phyloP scores from a whole-genome alignment of 2,797 vertebrate species.

The Sus cebifrons region DNA sequence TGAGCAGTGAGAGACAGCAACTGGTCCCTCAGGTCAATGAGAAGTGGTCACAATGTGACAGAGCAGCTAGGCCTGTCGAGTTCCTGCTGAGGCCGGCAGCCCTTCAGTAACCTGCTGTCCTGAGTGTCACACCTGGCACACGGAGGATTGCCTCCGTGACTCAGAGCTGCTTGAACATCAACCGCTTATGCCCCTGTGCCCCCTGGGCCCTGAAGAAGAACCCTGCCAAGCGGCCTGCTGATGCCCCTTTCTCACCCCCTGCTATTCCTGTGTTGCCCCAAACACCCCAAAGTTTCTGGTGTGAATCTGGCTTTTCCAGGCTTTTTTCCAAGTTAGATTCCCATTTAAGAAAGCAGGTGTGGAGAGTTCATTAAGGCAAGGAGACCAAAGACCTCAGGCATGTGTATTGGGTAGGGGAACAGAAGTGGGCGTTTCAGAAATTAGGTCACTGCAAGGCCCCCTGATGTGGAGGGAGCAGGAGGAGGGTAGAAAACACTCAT shows the following conservation, averaged over 20 bases:
- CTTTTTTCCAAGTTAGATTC: background rate
- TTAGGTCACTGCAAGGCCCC: no score
- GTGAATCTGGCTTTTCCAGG: background rate
- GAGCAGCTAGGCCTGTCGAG: background rate
- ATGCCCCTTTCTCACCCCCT: no score
- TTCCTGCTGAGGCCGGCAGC: background rate
- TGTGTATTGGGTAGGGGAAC: fast-evolving
- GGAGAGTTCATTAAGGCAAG: background rate
- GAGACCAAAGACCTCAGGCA: background rate
- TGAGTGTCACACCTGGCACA: background rate
- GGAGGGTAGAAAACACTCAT: background rate
- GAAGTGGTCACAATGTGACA: background rate
- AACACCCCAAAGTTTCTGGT: background rate
- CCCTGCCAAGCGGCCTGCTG: no score
- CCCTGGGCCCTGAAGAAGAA: background rate
- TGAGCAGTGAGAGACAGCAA: background rate
- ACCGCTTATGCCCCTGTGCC: background rate
- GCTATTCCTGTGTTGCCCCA: background rate
- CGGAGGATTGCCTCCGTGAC: background rate
- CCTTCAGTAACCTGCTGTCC: background rate
- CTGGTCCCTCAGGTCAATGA: background rate
- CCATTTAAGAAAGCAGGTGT: background rate
- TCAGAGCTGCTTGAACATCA: background rate
- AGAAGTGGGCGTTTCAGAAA: background rate
- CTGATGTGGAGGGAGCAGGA: background rate